Evolutionary conservation across 2,797 vertebrate species (phyloP).

Genomic region (Linurgus olivaceus): DNA sequence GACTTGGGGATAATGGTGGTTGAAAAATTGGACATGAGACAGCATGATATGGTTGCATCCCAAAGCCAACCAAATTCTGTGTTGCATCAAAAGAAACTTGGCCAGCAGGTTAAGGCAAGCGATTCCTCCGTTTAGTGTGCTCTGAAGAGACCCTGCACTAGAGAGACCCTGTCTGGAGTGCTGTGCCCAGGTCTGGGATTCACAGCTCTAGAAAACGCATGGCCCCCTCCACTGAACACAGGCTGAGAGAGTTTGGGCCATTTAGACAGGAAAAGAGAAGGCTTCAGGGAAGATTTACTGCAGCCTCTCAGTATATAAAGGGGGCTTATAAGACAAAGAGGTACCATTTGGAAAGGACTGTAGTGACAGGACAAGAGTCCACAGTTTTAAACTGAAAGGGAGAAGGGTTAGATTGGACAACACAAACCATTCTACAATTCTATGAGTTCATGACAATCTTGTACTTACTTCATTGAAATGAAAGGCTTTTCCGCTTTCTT

Average conservation of each 20-base stretch:
- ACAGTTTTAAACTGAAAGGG: background rate
- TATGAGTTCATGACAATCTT: background rate
- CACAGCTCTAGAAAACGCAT: too few relatives aligned
- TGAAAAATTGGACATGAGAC: background rate
- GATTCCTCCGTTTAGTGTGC: background rate
- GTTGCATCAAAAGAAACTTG: rapidly evolving
- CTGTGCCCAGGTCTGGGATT: background rate
- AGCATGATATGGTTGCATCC: background rate
- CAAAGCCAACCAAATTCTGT: background rate
- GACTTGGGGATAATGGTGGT: background rate
- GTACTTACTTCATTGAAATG: background rate
- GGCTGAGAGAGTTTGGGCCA: rapidly evolving
- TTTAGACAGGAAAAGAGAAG: background rate
- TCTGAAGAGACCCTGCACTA: background rate
- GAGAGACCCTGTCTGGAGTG: background rate
- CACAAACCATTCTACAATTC: background rate
- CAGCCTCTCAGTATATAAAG: background rate
- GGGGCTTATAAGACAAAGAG: background rate
- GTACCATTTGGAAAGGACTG: background rate
- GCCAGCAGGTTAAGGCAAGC: background rate
- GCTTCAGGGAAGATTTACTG: background rate
- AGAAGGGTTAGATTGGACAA: background rate
- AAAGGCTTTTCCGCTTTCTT: background rate
- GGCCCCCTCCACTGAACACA: rapidly evolving
- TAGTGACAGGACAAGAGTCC: background rate